Base-by-base conservation (phyloP, 2,797 vertebrate genomes). In the Centroberyx gerrardi region DNA sequence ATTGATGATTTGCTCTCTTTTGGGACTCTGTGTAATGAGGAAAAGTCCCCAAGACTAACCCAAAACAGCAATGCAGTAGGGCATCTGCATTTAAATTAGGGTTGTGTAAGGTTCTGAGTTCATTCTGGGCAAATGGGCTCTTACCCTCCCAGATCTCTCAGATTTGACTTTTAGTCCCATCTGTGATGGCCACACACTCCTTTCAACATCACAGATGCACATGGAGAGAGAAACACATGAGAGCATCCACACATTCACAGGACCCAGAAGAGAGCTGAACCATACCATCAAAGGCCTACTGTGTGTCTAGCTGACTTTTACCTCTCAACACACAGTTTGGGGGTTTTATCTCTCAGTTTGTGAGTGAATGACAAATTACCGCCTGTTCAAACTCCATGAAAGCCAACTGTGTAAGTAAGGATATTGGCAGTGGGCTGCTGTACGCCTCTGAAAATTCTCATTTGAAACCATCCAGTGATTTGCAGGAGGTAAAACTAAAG, bases 201-300 rank as follows among this genome's bases (percentile, higher is more conserved):
- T 82, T 84, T 76, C 71, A 68, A 83, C 82, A 65, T 87, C 77
- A 75, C 84, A 87, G 82, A 85, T 70, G 83, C 69, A 62, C 79
- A 53, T 28, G 44, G 53, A 49, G 53, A 68, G 59, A 29, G 58
- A 80, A 71, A 74, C 44, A 17, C 80, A 63, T 17, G 4, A 78
- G 27, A 69, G 62, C 80, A 22, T 52, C 66, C 59, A 49, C 77
- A 72, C 72, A 70, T 81, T 82, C 10, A 52, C 61, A 62, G 6
- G 40, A 59, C 18, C 18, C 56, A 52, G 58, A 40, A 12, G 74
- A 52, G 79, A 82, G n/a, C 48, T 10, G 62, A 48, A 22, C 68
- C 88, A 42, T 52, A 15, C 8, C 49, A 78, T 73, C 83, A 90
- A 82, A 85, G 86, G 85, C 76, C 82, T 78, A 18, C 76, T 74